Percentiles rank a stretch among this genome's conserved stretches.
Evolutionary conservation across 2,113 vertebrate genomes (phyloP).

Genomic region (Pygoscelis antarcticus): DNA sequence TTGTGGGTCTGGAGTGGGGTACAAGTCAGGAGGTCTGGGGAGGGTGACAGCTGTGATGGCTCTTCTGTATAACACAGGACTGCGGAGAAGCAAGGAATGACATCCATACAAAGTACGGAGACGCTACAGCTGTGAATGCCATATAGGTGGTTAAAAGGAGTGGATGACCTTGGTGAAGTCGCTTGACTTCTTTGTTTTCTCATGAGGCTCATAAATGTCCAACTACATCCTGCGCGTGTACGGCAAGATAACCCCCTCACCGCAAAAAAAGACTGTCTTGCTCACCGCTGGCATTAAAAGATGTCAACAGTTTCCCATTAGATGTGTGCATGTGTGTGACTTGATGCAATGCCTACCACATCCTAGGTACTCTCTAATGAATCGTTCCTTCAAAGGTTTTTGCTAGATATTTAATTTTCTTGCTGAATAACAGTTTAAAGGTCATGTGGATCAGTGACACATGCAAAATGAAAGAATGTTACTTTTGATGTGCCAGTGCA

Average conservation of each 20-base stretch:
- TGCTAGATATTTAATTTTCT: slow-evolving; percentile 25
- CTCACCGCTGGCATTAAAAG: background rate
- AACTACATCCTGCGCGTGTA: background rate
- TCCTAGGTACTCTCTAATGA: background rate
- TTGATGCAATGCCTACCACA: background rate
- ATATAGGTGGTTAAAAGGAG: background rate
- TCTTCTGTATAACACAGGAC: background rate
- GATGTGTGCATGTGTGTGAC: background rate
- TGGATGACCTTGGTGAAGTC: background rate
- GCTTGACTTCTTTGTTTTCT: background rate
- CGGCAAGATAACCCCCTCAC: rapidly evolving
- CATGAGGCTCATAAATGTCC: background rate
- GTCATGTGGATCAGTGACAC: background rate
- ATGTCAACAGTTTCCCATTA: background rate
- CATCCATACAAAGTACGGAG: rapidly evolving
- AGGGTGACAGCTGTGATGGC: background rate
- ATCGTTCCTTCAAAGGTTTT: background rate
- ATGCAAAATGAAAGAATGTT: background rate
- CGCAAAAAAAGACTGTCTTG: rapidly evolving
- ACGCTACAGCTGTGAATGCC: background rate
- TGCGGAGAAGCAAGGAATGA: background rate
- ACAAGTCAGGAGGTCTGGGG: background rate
- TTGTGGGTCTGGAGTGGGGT: background rate
- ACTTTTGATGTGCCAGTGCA: background rate
- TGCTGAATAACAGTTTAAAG: slow-evolving; percentile 35